Evolutionary conservation across 2,113 vertebrate species (phyloP), one percentile per base, ranked within the genome.

Genomic region (Perognathus longimembris): DNA sequence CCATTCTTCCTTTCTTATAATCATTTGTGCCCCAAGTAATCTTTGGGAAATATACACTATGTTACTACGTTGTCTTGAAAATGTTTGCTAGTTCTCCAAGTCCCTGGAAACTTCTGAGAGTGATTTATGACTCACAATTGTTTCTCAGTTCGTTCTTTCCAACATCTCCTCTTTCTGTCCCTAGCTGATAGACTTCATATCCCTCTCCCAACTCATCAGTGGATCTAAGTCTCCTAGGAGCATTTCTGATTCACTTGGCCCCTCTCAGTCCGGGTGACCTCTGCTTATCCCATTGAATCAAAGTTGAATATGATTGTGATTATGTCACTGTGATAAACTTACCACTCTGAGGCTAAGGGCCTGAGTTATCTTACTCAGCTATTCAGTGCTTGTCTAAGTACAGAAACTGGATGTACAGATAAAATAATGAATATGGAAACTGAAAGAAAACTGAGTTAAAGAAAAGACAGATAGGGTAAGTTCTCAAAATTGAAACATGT

Each of bases 261-360:
- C 70, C 21, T 66, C 20, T 34, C 22, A 67, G 32, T 1, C 40
- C 34, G 21, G 38, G 5, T n/a, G 50, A 21, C 0, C 0, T 0
- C 67, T 17, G n/a, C 57, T 17, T 54, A 82, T 75, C 40, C 28
- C 28, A 50, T 6, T 61, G 15, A 64, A 75, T 38, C 42, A 50
- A 34, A 42, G 50, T 4, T 88, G 8, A 22, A 32, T 79, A 30
- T 66, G 28, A 79, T 45, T 18, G n/a, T 7, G 40, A 45, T 70
- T 69, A 15, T 15, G 28, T 32, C 8, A 73, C 15, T 38, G 32
- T 12, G 38, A 38, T 71, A 77, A 73, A 32, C 34, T 64, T 4
- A 12, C 17, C 0, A 26, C 1, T 64, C 34, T 61, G 7, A 79
- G 8, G 5, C n/a, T 75, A n/a, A 24, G 3, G 1, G 1, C 11